Conservation (phyloP, 1,140 invertebrate species). For the Bombus haemorrhoidalis region DNA sequence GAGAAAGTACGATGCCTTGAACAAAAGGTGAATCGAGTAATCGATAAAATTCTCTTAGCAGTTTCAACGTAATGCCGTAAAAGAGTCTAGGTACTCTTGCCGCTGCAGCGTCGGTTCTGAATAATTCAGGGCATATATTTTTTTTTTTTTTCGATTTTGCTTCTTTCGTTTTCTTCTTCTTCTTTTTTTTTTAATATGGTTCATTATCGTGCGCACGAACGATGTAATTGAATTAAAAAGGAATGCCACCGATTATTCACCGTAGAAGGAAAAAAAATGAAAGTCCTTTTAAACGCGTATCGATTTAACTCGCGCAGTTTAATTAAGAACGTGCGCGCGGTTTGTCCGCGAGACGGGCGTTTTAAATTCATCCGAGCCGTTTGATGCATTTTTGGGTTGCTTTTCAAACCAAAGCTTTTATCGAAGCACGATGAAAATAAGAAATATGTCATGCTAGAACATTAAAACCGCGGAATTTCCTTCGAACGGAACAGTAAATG, state of each 20-base stretch:
- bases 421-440: background rate
- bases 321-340: constrained; percentile 33
- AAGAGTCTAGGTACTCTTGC: background rate
- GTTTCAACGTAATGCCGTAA: constrained; percentile 1
- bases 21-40: background rate
- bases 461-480: background rate
- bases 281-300: constrained; percentile 26
- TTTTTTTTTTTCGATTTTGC: background rate
- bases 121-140: constrained; percentile 58
- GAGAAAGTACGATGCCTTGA: background rate
- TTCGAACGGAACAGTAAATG: background rate
- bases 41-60: constrained; percentile 28
- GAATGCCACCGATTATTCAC: constrained; percentile 60
- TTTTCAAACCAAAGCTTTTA: background rate
- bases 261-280: constrained; percentile 21
- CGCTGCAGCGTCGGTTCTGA: constrained; percentile 29
- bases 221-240: constrained; percentile 63
- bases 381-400: constrained; percentile 7
- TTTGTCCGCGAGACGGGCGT: background rate
- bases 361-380: background rate
- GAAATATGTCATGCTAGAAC: background rate
- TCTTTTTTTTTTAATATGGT: constrained; percentile 36
- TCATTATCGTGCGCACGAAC: constrained; percentile 47
- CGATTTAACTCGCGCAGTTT: constrained; percentile 44
- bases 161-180: background rate